Evolutionary conservation across 2,113 vertebrate genomes (phyloP).

Genomic region (Toxostoma redivivum): DNA sequence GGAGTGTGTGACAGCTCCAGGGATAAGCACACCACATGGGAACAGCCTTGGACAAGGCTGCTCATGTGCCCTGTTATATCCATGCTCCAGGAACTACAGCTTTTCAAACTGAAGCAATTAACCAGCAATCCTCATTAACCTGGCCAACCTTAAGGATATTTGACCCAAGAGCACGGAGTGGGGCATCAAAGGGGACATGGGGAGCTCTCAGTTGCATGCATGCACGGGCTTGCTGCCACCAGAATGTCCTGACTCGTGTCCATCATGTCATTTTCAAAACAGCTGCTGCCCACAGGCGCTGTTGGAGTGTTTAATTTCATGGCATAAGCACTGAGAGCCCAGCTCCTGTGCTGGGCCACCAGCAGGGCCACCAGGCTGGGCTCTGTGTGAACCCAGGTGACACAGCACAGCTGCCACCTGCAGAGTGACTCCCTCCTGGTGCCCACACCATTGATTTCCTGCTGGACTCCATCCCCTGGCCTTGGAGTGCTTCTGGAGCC

Average conservation of each 20-base stretch:
- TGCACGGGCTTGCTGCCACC: slow-evolving; percentile 11
- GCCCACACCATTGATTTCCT: not conserved
- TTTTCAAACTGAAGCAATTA: not conserved
- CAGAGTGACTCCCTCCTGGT: not conserved
- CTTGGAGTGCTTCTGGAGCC: not conserved
- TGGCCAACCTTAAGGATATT: slow-evolving; percentile 16
- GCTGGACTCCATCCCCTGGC: not conserved
- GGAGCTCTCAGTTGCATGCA: not conserved
- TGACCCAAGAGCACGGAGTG: not conserved
- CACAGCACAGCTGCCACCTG: rapidly evolving
- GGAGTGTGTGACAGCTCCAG: not conserved
- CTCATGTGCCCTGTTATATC: rapidly evolving
- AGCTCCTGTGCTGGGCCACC: rapidly evolving
- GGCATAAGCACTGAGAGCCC: not conserved
- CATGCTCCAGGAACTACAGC: rapidly evolving
- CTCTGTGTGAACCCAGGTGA: not conserved
- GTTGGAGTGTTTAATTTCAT: not conserved
- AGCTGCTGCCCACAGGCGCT: slow-evolving; percentile 4
- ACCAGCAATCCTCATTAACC: rapidly evolving
- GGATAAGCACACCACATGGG: not conserved
- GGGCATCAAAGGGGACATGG: not conserved
- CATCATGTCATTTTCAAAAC: slow-evolving; percentile 10
- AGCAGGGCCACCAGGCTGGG: rapidly evolving
- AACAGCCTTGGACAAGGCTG: not conserved
- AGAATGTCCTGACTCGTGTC: not conserved